phyloP scores from a whole-genome alignment of 2,888 invertebrate genomes.

The Scaptomyza parva region DNA sequence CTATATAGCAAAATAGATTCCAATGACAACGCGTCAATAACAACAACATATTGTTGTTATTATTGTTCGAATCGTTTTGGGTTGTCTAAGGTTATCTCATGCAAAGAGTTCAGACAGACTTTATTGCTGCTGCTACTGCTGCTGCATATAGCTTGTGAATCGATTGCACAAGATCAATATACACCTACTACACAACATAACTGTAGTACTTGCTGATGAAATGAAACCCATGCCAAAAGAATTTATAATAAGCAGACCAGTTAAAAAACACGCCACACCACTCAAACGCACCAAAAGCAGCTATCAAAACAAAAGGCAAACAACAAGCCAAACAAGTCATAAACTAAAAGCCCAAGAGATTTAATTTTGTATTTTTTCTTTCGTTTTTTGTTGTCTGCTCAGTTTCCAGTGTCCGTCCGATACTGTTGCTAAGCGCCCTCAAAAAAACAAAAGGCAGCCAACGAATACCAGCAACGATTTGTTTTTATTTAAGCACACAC shows the following conservation, averaged over 20 bases:
- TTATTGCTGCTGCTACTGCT: constrained; percentile 7
- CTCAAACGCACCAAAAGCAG: constrained; percentile 22
- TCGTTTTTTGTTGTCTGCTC: constrained; percentile 3
- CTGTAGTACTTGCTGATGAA: constrained; percentile 1
- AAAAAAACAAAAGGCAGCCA: constrained; percentile 53
- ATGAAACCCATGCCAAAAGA: constrained; percentile 36
- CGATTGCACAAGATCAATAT: constrained; percentile 42
- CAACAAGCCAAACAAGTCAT: constrained; percentile 63
- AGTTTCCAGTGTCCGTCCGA: constrained; percentile 30
- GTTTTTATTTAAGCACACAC: constrained; percentile 53
- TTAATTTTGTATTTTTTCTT: constrained; percentile 7
- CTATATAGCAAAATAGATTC: constrained; percentile 42
- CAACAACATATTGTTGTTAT: constrained; percentile 34
- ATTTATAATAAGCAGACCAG: constrained; percentile 20
- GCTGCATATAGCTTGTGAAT: constrained; percentile 16
- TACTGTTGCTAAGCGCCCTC: constrained; percentile 70
- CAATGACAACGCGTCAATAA: constrained; percentile 35
- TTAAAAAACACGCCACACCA: constrained; percentile 63
- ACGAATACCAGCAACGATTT: constrained; percentile 49
- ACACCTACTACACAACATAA: constrained; percentile 2
- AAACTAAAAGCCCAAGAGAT: constrained; percentile 48
- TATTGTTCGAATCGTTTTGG: constrained; percentile 29
- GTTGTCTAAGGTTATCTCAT: constrained; percentile 72
- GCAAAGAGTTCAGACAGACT: constrained; percentile 24
- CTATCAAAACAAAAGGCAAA: constrained; percentile 70